Conservation (phyloP, 2,888 invertebrate species). For the Callyntrura guangdongensis region DNA sequence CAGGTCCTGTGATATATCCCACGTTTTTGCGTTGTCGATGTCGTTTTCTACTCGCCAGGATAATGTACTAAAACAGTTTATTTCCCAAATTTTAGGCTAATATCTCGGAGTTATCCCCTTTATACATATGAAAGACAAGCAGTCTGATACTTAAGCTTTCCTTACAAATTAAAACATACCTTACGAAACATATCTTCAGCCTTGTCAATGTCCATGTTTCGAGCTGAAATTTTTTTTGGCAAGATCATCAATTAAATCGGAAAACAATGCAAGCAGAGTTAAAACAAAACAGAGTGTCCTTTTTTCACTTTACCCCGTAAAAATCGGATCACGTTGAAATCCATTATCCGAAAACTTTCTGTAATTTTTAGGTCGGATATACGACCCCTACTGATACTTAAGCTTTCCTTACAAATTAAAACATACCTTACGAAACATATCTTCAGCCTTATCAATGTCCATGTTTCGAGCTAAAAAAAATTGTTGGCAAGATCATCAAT, state of each 20-base stretch:
- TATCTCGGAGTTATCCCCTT: background rate
- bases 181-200: slow-evolving; percentile 77
- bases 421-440: slow-evolving; percentile 74
- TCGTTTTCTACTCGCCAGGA: slow-evolving; percentile 69
- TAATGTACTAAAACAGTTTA: slow-evolving; percentile 72
- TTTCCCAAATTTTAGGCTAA: background rate
- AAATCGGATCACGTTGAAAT: slow-evolving; percentile 62
- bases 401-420: too few species aligned
- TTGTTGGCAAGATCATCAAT: background rate
- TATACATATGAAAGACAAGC: background rate
- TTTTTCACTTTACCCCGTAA: slow-evolving; percentile 54
- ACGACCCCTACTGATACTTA: slow-evolving; percentile 47
- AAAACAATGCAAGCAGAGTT: background rate
- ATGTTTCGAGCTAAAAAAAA: slow-evolving; percentile 63
- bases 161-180: too few species aligned
- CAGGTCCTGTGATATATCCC: slow-evolving; percentile 64
- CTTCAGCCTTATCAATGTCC: slow-evolving; percentile 75
- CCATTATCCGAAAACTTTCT: slow-evolving; percentile 43
- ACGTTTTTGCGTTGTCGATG: slow-evolving; percentile 44
- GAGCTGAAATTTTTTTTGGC: slow-evolving; percentile 59
- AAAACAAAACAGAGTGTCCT: background rate
- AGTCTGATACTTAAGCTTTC: too few species aligned
- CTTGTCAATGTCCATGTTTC: slow-evolving; percentile 69
- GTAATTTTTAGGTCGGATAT: slow-evolving; percentile 57
- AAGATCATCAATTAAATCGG: background rate